Evolutionary conservation across 2,113 vertebrate genomes (phyloP).

Genomic region (Bothrops jararaca): DNA sequence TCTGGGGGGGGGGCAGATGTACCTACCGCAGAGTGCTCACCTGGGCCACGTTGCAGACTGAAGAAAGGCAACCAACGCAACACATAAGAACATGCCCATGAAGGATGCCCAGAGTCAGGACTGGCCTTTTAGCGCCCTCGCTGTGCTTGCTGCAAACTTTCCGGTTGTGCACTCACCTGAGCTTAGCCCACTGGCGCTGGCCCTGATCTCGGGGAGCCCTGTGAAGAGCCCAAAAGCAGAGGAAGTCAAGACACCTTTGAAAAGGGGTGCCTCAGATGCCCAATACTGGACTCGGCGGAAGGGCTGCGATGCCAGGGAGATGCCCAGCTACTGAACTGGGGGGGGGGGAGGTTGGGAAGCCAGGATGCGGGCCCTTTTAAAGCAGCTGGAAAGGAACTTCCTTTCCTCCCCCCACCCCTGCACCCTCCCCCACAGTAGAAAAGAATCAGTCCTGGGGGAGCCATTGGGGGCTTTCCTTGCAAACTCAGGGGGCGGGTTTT

Average conservation of each 20-base stretch:
- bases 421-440: background rate
- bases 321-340: background rate
- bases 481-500: background rate
- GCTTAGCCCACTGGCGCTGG: conserved; percentile 52
- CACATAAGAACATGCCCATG: conserved; percentile 95
- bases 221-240: background rate
- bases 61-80: conserved; percentile 96
- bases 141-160: conserved; percentile 86
- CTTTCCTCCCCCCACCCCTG: too few species aligned
- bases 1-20: background rate
- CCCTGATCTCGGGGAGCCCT: conserved; percentile 53
- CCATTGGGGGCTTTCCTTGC: background rate
- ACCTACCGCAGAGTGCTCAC: conserved; percentile 66
- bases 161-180: conserved; percentile 75
- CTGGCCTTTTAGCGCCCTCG: conserved; percentile 94
- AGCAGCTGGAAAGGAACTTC: background rate
- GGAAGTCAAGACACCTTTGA: background rate
- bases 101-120: conserved; percentile 88
- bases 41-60: conserved; percentile 88
- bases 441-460: background rate
- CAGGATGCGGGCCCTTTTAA: background rate
- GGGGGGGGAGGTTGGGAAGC: background rate
- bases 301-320: background rate
- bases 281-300: background rate
- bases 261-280: background rate